Conservation (phyloP, 2,888 invertebrate genomes). For the Synergus japonicus region DNA sequence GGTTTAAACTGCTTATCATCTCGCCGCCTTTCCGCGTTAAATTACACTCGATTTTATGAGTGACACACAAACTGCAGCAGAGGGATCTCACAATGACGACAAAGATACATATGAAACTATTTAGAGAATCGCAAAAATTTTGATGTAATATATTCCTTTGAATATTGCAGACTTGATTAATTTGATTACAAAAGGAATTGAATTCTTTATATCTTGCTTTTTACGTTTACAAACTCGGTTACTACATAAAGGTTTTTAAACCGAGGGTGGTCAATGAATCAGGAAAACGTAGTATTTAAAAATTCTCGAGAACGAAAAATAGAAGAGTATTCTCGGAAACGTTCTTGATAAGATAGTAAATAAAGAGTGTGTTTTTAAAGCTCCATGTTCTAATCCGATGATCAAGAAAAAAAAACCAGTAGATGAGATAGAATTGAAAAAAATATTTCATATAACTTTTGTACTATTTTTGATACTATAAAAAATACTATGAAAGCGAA, state of each 20-base stretch:
- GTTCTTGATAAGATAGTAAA: too few relatives aligned
- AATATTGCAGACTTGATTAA: not conserved
- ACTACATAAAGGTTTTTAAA: not conserved
- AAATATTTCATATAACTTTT: not conserved
- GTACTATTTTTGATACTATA: not conserved
- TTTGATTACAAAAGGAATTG: not conserved
- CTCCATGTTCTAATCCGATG: too few relatives aligned
- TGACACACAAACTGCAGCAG: constrained; percentile 21
- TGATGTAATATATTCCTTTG: not conserved
- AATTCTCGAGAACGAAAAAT: too few relatives aligned
- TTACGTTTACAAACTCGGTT: not conserved
- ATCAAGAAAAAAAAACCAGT: too few relatives aligned
- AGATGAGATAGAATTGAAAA: not conserved
- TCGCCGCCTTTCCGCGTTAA: constrained; percentile 31
- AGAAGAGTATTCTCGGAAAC: too few relatives aligned
- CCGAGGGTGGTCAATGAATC: not conserved
- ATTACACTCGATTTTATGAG: constrained; percentile 33
- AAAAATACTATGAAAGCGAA: not conserved
- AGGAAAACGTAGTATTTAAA: not conserved
- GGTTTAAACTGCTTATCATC: constrained; percentile 23
- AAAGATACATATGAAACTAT: constrained; percentile 13
- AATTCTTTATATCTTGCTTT: not conserved
- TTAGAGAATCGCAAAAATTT: not conserved
- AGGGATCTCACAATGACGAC: constrained; percentile 2
- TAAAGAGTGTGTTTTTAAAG: too few relatives aligned